Conservation (phyloP, 2,113 vertebrate species). For the Chelonoidis abingdonii region DNA sequence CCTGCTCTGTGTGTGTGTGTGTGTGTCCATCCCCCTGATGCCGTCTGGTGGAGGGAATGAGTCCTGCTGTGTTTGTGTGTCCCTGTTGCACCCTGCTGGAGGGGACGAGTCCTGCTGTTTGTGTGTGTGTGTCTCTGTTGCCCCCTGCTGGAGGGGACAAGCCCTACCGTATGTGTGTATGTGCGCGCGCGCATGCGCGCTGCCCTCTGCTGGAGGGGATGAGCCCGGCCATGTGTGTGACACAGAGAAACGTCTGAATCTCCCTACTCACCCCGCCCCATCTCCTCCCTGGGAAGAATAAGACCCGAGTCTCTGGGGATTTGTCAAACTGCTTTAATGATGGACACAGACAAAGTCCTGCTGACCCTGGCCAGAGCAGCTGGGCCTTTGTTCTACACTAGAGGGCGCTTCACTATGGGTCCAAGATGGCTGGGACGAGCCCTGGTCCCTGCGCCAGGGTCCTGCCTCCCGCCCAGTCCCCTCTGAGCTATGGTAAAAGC, state of each 20-base stretch:
- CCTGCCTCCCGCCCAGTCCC: not conserved
- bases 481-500: conserved; percentile 5
- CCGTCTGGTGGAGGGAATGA: too few relatives aligned
- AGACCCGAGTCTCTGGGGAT: not conserved
- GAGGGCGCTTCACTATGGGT: not conserved
- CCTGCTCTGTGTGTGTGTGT: too few relatives aligned
- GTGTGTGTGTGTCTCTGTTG: too few relatives aligned
- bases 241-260: not conserved
- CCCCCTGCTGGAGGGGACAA: too few relatives aligned
- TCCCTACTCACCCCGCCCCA: not conserved
- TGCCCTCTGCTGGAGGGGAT: too few relatives aligned
- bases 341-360: not conserved
- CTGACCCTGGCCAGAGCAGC: not conserved
- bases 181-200: too few relatives aligned
- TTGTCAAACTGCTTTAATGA: conserved; percentile 7
- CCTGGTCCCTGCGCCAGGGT: not conserved
- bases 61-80: too few relatives aligned
- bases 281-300: not conserved
- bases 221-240: too few relatives aligned
- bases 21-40: too few relatives aligned
- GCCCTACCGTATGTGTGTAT: too few relatives aligned
- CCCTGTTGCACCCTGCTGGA: not conserved
- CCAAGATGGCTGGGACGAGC: not conserved
- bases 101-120: too few relatives aligned
- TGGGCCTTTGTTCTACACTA: not conserved